Evolutionary conservation across 2,113 vertebrate species (phyloP), one percentile per base, ranked within the genome.

Genomic region (Anguilla rostrata): DNA sequence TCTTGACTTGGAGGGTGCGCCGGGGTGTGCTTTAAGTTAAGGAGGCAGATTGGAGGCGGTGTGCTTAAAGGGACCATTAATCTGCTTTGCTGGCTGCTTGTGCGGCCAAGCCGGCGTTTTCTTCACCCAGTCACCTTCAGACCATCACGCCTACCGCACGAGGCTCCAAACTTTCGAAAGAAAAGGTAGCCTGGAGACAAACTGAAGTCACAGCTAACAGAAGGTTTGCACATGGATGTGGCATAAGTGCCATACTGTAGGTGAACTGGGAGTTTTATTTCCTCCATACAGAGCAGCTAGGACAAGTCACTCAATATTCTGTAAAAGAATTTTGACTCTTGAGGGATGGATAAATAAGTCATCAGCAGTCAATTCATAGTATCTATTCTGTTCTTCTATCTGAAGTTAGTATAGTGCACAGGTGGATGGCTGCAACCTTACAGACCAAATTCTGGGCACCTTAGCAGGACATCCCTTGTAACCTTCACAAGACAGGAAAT

Each of bases 11-110:
- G 84, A 89, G 83, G 82, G 87, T 83, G 39, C 39, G 86, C 78
- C 12, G 71, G 71, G 43, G 79, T 86, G 92, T 86, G 87, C 63
- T 18, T 90, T 84, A 88, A 85, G 60, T 86, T 87, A 85, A 89
- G 87, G 87, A 88, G 87, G 41, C 80, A 81, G 92, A 89, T 91
- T 49, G 88, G 86, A 91, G 89, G 89, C 91, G 91, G 91, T 89
- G 89, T 81, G 82, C 87, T 86, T 90, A 89, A 83, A 87, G 85
- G 87, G 88, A 34, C 81, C 85, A 49, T 26, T 86, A 87, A 93
- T 88, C 88, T 91, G 87, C 88, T 89, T 91, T 81, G 43, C 86
- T 12, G 86, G 29, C 66, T 60, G 86, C 86, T 83, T 83, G 83
- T 46, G 80, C 26, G 83, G 83, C 80, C 83, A 75, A 39, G 83